Conservation (phyloP, 1,140 invertebrate species). For the Pissodes strobi region DNA sequence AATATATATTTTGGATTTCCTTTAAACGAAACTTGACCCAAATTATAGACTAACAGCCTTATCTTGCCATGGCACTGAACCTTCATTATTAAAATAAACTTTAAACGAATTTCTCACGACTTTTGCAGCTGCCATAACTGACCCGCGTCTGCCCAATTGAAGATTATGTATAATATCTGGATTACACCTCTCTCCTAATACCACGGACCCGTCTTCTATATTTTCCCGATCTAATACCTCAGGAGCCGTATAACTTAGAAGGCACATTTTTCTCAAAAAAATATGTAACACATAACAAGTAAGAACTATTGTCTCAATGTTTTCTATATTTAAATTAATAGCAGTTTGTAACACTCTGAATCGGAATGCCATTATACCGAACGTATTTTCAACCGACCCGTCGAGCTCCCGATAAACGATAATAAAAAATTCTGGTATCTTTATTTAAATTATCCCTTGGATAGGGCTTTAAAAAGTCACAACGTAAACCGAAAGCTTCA, state of each 20-base stretch:
- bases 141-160: background rate
- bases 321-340: constrained; percentile 16
- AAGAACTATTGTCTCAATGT: too few species aligned
- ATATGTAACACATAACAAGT: constrained; percentile 2
- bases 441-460: background rate
- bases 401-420: constrained; percentile 7
- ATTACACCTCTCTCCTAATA: constrained; percentile 3
- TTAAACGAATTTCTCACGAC: background rate
- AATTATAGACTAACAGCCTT: too few species aligned
- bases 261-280: constrained; percentile 6
- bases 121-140: background rate
- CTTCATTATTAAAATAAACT: background rate
- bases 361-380: constrained; percentile 8
- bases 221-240: too few species aligned
- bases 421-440: constrained; percentile 10
- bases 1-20: too few species aligned
- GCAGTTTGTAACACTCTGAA: constrained; percentile 15
- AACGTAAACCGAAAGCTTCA: background rate
- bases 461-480: background rate
- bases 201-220: background rate
- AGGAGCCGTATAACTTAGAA: background rate
- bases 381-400: constrained; percentile 12
- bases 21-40: too few species aligned
- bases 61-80: background rate
- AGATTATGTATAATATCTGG: background rate